Evolutionary conservation across 2,888 invertebrate genomes (phyloP), one percentile per base, ranked within the genome.

Genomic region (Clunio marinus): DNA sequence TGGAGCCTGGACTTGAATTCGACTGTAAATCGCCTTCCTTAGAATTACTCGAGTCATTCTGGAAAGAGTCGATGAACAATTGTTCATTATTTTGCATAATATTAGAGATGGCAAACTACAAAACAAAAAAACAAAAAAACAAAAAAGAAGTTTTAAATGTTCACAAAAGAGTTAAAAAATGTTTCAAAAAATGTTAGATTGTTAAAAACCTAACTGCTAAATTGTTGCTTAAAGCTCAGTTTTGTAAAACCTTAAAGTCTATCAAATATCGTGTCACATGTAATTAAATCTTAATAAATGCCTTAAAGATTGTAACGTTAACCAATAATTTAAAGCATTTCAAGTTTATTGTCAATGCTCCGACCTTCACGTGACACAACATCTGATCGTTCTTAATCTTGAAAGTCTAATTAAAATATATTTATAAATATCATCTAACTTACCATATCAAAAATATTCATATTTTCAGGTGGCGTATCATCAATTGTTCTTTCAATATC

Each of bases 31-130:
- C 66, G 3, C 57, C 57, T 15, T 66, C 66, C 15, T 66, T 66
- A 3, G 66, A 66, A 66, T 66, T 66, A 25, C 27, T 57, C 27
- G 66, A 66, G 20, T 66, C 66, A 35, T 66, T 66, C 66, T 66
- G 66, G 57, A 57, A 57, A 57, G 57, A 57, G 27, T 57, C 25
- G 57, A 27, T 57, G 66, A 66, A 66, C 46, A 24, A 66, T 51
- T 66, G 51, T 46, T 66, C 66, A 27, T 66, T 66, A 66, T 66
- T 66, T 66, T 66, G 66, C 66, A 66, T 66, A 28, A 65, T 65
- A 59, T 66, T 66, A 66, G 66, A 66, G 66, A 66, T 66, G 66
- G 66, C 66, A 66, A 66, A 66, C 66, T 66, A 66, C 66, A 51
- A 35, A 55, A 51, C 5, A 28, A 22, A 25, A 46, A 17, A n/a